phyloP scores from a whole-genome alignment of 2,888 invertebrate genomes.

The Temnothorax ravouxi region DNA sequence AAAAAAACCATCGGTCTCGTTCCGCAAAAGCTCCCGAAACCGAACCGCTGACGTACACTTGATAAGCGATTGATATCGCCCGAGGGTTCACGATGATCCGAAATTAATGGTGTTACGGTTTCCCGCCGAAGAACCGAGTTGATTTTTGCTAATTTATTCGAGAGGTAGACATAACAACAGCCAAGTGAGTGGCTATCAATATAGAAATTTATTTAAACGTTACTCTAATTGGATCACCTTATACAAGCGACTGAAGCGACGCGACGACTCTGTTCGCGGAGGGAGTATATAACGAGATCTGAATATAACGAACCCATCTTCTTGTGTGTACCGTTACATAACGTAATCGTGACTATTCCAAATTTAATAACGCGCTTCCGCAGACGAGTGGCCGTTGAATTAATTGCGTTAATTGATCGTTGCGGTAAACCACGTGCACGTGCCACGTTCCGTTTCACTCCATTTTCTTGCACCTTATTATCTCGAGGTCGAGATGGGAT shows the following conservation, averaged over 20 bases:
- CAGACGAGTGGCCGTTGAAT: constrained; percentile 48
- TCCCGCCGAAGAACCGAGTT: neutral
- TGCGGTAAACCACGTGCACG: constrained; percentile 21
- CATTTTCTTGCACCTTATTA: constrained; percentile 39
- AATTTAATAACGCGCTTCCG: constrained; percentile 49
- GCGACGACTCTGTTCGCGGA: neutral
- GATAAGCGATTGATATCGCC: constrained; percentile 40
- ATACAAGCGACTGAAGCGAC: neutral
- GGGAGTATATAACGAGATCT: constrained; percentile 21
- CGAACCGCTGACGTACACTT: neutral
- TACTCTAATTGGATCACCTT: constrained; percentile 48
- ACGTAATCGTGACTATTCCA: constrained; percentile 46
- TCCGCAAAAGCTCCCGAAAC: constrained; percentile 41
- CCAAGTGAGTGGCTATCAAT: constrained; percentile 35
- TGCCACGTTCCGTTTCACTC: neutral
- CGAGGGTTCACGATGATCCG: constrained; percentile 18
- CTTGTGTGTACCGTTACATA: constrained; percentile 16
- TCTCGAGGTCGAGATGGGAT: neutral
- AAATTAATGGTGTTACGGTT: constrained; percentile 46
- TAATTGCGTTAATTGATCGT: constrained; percentile 54
- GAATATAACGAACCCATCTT: constrained; percentile 44
- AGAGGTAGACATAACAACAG: constrained; percentile 7
- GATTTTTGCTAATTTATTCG: constrained; percentile 50
- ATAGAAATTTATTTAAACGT: constrained; percentile 56
- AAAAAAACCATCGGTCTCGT: constrained; percentile 45